Evolutionary conservation across 1,140 invertebrate species (phyloP).

Genomic region (Nylanderia fulva): DNA sequence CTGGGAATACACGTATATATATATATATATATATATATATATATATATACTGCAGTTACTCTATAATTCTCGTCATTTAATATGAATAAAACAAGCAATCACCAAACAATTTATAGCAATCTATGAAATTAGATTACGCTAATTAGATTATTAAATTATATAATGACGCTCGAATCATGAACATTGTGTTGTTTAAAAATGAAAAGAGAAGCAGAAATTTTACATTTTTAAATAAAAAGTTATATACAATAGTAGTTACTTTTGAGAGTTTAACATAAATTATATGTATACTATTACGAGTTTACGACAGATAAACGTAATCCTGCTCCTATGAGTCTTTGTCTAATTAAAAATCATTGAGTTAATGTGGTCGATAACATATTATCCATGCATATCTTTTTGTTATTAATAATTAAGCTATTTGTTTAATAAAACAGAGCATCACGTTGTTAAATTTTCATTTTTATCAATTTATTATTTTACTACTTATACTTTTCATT

Average conservation of each 20-base stretch:
- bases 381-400: too few species aligned
- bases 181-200: neutral
- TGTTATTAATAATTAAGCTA: constrained; percentile 34
- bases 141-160: neutral
- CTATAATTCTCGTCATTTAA: neutral
- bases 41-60: neutral
- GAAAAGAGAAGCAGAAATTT: neutral
- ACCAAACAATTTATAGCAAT: neutral
- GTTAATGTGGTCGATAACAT: too few species aligned
- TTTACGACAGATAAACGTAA: constrained; percentile 2
- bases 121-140: neutral
- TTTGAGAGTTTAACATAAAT: neutral
- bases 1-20: too few species aligned
- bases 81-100: neutral
- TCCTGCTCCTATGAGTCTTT: too few species aligned
- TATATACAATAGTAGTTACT: too few species aligned
- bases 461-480: constrained; percentile 29
- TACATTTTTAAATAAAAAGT: neutral
- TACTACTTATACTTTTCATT: constrained; percentile 15
- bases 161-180: neutral
- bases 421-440: constrained; percentile 11
- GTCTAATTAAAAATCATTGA: too few species aligned
- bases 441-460: constrained; percentile 8
- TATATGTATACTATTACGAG: constrained; percentile 8
- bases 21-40: too few species aligned